phyloP scores from a whole-genome alignment of 1,140 invertebrate genomes.

The Bombyx mori region DNA sequence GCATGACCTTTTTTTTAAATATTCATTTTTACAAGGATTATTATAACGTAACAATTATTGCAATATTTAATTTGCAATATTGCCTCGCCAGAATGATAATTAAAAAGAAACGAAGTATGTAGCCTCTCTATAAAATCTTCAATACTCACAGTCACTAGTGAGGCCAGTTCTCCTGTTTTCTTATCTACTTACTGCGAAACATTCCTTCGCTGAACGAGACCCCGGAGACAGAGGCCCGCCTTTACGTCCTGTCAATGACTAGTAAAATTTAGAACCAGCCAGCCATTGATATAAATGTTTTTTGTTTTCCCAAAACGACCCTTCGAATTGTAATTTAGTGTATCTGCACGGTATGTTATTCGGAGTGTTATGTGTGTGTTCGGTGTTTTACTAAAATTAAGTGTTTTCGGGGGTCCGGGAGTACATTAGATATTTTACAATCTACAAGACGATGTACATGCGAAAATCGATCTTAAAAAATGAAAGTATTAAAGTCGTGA shows the following conservation, averaged over 20 bases:
- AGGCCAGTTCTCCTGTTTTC: slow-evolving; percentile 22
- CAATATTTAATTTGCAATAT: no score
- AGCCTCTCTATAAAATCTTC: slow-evolving; percentile 16
- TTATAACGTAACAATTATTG: no score
- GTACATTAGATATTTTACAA: no score
- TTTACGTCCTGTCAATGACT: slow-evolving; percentile 69
- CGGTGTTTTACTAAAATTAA: slow-evolving; percentile 1
- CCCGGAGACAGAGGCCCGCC: slow-evolving; percentile 35
- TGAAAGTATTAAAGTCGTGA: no score
- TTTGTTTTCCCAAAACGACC: slow-evolving; percentile 68
- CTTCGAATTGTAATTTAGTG: slow-evolving; percentile 65
- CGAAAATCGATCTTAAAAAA: no score
- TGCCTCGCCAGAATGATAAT: no score
- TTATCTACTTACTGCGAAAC: slow-evolving; percentile 48
- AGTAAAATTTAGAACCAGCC: slow-evolving; percentile 63
- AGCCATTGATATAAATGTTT: slow-evolving; percentile 70
- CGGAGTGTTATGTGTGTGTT: slow-evolving; percentile 8
- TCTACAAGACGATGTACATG: no score
- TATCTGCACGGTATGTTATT: slow-evolving; percentile 25
- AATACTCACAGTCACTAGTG: no score
- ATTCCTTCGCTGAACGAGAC: slow-evolving; percentile 42
- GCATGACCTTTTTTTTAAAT: no score
- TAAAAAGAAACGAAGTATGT: no score
- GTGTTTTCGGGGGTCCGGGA: no score
- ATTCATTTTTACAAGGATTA: no score